Percentiles rank a stretch among this genome's conserved stretches.
Conservation (phyloP, 2,797 vertebrate species). For the Acridotheres tristis region DNA sequence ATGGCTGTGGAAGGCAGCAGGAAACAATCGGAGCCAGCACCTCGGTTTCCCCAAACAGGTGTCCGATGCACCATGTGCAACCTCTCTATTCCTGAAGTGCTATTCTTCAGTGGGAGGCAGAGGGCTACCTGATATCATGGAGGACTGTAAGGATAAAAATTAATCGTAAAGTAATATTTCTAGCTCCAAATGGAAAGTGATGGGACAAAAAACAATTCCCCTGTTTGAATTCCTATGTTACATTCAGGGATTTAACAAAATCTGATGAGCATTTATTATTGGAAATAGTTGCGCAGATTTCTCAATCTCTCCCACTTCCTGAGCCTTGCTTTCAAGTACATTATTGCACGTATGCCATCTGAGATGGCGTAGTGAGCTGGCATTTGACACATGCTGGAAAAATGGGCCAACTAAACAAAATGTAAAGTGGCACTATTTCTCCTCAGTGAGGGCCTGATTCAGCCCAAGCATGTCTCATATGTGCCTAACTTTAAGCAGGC, state of each 20-base stretch:
- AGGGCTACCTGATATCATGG: background rate
- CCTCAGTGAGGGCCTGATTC: background rate
- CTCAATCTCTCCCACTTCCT: background rate
- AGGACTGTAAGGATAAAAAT: background rate
- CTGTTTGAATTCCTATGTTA: background rate
- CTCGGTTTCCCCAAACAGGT: accelerated
- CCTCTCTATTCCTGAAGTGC: background rate
- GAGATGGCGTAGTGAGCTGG: background rate
- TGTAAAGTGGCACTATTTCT: background rate
- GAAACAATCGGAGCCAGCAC: accelerated
- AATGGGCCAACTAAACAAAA: background rate
- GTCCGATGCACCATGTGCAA: accelerated
- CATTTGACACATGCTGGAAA: background rate
- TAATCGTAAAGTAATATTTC: background rate
- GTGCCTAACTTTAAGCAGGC: background rate
- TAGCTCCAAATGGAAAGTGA: background rate
- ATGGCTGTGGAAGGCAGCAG: background rate
- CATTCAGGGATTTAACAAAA: background rate
- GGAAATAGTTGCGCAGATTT: background rate
- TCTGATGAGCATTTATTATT: background rate
- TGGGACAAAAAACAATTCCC: background rate
- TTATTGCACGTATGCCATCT: background rate
- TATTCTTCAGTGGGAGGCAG: background rate
- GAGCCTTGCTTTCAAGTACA: background rate
- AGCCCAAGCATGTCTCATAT: background rate